Percentiles rank a stretch among this genome's conserved stretches.
phyloP scores from a whole-genome alignment of 2,888 invertebrate genomes.

The Drosophila subquinaria region DNA sequence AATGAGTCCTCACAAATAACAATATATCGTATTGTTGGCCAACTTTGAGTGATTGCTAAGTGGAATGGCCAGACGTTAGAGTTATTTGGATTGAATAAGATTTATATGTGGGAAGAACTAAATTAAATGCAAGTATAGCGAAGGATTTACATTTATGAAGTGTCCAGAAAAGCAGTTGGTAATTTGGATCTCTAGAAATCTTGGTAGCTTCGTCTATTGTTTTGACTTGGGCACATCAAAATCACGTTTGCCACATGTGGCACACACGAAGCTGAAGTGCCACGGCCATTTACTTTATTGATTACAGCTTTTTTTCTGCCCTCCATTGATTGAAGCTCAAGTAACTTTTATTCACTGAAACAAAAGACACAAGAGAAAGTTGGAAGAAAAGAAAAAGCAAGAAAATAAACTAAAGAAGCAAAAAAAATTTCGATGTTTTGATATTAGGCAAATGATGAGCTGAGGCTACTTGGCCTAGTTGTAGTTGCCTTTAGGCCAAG shows the following conservation, averaged over 20 bases:
- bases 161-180: conserved; percentile 5
- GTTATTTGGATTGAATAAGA: not conserved
- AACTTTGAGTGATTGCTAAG: conserved; percentile 27
- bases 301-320: conserved; percentile 57
- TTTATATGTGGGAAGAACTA: not conserved
- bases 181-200: conserved; percentile 17
- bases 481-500: conserved; percentile 41
- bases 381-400: conserved; percentile 18
- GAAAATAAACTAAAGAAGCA: conserved; percentile 14
- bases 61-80: not conserved
- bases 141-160: conserved; percentile 14
- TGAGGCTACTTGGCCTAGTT: conserved; percentile 26
- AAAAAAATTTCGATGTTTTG: conserved; percentile 39
- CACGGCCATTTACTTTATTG: conserved; percentile 76
- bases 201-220: conserved; percentile 1
- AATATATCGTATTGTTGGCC: conserved; percentile 6
- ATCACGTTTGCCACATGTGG: conserved; percentile 46
- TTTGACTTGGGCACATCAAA: conserved; percentile 42
- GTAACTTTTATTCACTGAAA: conserved; percentile 38
- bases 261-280: conserved; percentile 49
- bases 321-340: conserved; percentile 49
- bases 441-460: conserved; percentile 33
- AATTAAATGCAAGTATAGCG: conserved; percentile 2
- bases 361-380: conserved; percentile 18
- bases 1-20: conserved; percentile 40